Percentiles rank a stretch among this genome's conserved stretches.
These are phyloP conservation scores for Micronycteris hirsuta DNA, from an alignment of 2,113 vertebrate genomes.

Conservation along the genomic window DNA sequence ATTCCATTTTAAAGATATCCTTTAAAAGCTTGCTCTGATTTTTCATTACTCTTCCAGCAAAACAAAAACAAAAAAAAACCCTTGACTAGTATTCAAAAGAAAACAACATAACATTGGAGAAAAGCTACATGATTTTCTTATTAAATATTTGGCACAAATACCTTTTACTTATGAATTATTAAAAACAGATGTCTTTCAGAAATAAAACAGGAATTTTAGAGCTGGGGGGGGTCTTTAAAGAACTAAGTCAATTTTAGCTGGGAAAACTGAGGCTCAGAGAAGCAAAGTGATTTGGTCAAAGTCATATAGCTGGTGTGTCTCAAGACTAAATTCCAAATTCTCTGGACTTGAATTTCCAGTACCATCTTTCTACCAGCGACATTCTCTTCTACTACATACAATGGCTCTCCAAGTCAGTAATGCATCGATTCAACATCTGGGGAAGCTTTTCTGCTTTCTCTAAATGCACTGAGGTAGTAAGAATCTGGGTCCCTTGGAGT, in stretches of 20 bases:
- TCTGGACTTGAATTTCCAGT: slow-evolving; percentile 18
- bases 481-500: not conserved
- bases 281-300: slow-evolving; percentile 42
- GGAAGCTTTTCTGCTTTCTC: not conserved
- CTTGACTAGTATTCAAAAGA: slow-evolving; percentile 56
- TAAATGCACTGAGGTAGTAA: not conserved
- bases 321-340: not conserved
- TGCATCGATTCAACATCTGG: not conserved
- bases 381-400: not conserved
- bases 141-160: slow-evolving; percentile 69
- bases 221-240: slow-evolving; percentile 1
- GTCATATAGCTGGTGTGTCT: slow-evolving; percentile 11
- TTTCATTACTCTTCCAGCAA: slow-evolving; percentile 61
- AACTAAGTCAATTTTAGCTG: slow-evolving; percentile 16
- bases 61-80: not conserved
- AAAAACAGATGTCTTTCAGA: slow-evolving; percentile 69
- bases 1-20: slow-evolving; percentile 44
- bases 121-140: slow-evolving; percentile 63
- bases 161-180: slow-evolving; percentile 64
- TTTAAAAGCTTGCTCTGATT: slow-evolving; percentile 53
- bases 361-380: not conserved
- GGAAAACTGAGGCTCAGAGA: slow-evolving; percentile 51
- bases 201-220: slow-evolving; percentile 47
- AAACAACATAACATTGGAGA: slow-evolving; percentile 33
- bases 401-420: not conserved